Base-by-base conservation (phyloP, 2,113 vertebrate genomes). In the Microcebus murinus region DNA sequence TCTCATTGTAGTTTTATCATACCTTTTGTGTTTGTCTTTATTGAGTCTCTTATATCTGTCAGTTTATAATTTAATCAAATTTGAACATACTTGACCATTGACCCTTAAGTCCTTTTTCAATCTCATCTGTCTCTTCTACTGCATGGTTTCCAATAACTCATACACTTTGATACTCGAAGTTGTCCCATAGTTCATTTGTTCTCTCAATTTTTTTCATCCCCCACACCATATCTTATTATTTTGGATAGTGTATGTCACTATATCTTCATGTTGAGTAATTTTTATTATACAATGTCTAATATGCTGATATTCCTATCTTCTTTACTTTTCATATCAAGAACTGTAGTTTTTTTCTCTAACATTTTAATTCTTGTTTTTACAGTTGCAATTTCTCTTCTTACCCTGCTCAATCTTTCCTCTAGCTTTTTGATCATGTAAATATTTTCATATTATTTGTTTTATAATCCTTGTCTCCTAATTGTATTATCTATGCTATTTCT, bases 191-290 rank as follows among this genome's bases (percentile, higher is more conserved):
- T 36, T 89, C 3, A 50, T 2, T 42, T 31, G 7, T 21, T 67
- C 7, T 31, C 0, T 34, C 25, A 4, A 21, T 34, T 42, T 0
- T n/a, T 6, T 23, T 42, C 36, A 48, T 4, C 34, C 2, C n/a
- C 8, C 2, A 6, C 11, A 52, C 5, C 36, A 1, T 31, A 4
- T 21, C 6, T 52, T 15, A 52, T 67, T 79, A 12, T 45, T 76
- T 79, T 81, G 25, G 8, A 39, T 31, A 31, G 4, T 65, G 4
- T 29, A 6, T 31, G 36, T 13, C 39, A 0, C 9, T 42, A 42
- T 48, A 5, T 59, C 4, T 77, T 90, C 34, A 34, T 15, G 1
- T 45, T 57, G 1, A 59, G 8, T 42, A 70, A 29, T 18, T 14
- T 57, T 45, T 82, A 20, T 21, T 59, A 1, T 27, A 29, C 10